Percentiles rank a stretch among this genome's conserved stretches.
These are phyloP conservation scores for Drosophila borealis DNA, from an alignment of 2,888 invertebrate genomes.

Conservation along the genomic window DNA sequence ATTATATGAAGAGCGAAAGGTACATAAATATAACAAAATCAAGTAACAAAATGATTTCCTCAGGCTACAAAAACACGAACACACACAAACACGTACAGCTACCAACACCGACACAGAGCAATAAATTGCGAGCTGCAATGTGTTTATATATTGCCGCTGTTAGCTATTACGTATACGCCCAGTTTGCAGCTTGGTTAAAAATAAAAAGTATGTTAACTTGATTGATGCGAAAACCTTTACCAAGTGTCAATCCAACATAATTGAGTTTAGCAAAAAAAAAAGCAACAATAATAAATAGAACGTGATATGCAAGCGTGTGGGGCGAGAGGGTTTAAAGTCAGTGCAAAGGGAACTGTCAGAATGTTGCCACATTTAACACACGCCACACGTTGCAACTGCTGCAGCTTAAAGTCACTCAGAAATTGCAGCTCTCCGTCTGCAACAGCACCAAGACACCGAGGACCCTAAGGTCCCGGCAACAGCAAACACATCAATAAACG, in stretches of 20 bases:
- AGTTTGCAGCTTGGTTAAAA: constrained; percentile 35
- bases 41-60: constrained; percentile 48
- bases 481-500: constrained; percentile 43
- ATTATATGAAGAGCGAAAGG: constrained; percentile 35
- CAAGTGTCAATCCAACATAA: constrained; percentile 81
- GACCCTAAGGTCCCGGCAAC: constrained; percentile 37
- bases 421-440: constrained; percentile 33
- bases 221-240: constrained; percentile 80
- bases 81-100: constrained; percentile 1
- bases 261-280: constrained; percentile 67
- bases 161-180: constrained; percentile 66
- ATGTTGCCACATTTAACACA: constrained; percentile 57
- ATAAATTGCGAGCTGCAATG: constrained; percentile 59
- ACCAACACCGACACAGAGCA: constrained; percentile 19
- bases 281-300: not conserved
- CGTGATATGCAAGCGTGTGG: constrained; percentile 26
- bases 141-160: constrained; percentile 52
- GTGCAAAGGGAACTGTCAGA: constrained; percentile 51
- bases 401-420: constrained; percentile 69
- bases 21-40: constrained; percentile 43
- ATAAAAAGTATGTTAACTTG: constrained; percentile 66
- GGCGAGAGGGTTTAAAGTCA: constrained; percentile 48
- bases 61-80: constrained; percentile 37
- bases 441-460: not conserved
- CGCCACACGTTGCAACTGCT: constrained; percentile 48